Conservation (phyloP, 2,888 invertebrate genomes). For the Masnerella sp. region DNA sequence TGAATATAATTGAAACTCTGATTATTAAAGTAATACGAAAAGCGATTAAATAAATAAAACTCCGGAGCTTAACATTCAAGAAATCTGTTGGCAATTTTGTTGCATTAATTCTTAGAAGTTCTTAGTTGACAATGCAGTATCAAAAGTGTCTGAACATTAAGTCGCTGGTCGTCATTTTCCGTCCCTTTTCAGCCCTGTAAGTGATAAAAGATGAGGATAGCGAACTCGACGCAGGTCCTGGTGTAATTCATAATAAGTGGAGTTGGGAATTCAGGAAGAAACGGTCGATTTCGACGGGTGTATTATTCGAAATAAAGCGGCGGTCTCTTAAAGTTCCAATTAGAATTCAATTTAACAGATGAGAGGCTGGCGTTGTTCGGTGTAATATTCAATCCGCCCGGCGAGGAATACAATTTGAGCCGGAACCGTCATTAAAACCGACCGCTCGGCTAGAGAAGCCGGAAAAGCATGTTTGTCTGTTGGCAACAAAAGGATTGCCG, state of each 20-base stretch:
- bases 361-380: conserved; percentile 16
- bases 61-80: too few species aligned
- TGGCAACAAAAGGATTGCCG: conserved; percentile 6
- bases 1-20: too few species aligned
- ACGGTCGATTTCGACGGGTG: conserved; percentile 8
- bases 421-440: conserved; percentile 18
- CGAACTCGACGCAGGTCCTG: too few species aligned
- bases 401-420: conserved; percentile 16
- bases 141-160: too few species aligned
- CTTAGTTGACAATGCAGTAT: too few species aligned
- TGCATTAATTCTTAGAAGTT: too few species aligned
- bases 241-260: conserved; percentile 6
- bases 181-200: neutral
- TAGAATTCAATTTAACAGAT: conserved; percentile 35
- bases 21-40: too few species aligned
- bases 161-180: too few species aligned
- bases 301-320: conserved; percentile 11
- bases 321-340: conserved; percentile 17
- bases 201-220: neutral
- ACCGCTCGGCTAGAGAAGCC: neutral
- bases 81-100: too few species aligned
- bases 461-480: neutral
- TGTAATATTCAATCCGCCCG: conserved; percentile 29
- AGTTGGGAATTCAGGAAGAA: too few species aligned
- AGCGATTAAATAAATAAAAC: too few species aligned